A percentile compares a stretch with the other conserved stretches of the same genome.
Evolutionary conservation across 2,113 vertebrate species (phyloP).

Genomic region (Rhinoderma darwinii): DNA sequence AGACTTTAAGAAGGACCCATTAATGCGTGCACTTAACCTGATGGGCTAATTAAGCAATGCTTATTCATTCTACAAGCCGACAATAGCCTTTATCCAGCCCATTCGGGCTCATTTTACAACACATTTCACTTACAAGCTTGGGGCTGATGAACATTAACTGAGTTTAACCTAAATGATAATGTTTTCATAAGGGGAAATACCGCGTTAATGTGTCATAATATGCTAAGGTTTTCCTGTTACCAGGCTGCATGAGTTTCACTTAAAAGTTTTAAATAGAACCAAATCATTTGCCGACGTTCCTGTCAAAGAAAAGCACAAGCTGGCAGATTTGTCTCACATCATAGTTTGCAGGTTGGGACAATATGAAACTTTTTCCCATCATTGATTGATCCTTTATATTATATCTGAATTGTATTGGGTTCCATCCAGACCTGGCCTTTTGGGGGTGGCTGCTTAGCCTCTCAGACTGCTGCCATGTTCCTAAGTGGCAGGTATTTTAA

Average conservation of each 20-base stretch:
- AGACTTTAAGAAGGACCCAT: slow-evolving; percentile 98
- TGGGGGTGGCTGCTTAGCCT: too few species aligned
- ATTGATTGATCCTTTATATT: neutral
- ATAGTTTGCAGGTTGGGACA: neutral
- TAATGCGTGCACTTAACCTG: slow-evolving; percentile 99
- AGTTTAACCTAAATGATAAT: slow-evolving; percentile 76
- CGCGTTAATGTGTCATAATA: slow-evolving; percentile 71
- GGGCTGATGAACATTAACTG: slow-evolving; percentile 70
- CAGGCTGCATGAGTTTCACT: slow-evolving; percentile 12
- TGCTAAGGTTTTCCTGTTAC: slow-evolving; percentile 42
- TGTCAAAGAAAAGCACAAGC: neutral
- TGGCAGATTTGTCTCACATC: neutral
- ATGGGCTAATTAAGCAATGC: slow-evolving; percentile 99
- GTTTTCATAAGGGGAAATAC: slow-evolving; percentile 75
- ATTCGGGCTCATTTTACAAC: slow-evolving; percentile 85
- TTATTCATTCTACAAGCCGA: slow-evolving; percentile 92
- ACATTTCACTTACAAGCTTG: slow-evolving; percentile 88
- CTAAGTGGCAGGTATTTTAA: too few species aligned
- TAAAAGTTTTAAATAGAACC: slow-evolving; percentile 38
- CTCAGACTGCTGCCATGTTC: too few species aligned
- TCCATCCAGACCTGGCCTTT: too few species aligned
- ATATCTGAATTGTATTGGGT: too few species aligned
- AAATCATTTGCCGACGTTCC: slow-evolving; percentile 30
- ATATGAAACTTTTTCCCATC: too few species aligned
- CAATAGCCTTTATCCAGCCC: slow-evolving; percentile 80